Conservation (phyloP, 1,140 invertebrate genomes). For the Sipha flava region DNA sequence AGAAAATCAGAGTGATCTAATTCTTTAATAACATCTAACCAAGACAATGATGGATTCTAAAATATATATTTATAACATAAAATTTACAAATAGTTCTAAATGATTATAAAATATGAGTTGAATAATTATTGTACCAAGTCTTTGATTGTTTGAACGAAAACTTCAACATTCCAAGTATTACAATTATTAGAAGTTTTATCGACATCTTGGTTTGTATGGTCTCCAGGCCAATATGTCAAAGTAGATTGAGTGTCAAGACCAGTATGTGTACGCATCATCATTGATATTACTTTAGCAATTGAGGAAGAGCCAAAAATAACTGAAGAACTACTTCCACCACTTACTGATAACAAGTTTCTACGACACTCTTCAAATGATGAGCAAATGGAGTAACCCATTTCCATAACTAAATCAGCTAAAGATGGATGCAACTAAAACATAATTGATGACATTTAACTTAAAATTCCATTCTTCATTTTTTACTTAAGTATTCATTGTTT, state of each 20-base stretch:
- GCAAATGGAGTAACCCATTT: conserved; percentile 84
- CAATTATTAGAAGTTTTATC: conserved; percentile 40
- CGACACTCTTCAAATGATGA: conserved; percentile 80
- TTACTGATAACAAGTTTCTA: conserved; percentile 66
- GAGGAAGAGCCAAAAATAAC: conserved; percentile 50
- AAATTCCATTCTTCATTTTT: too few species aligned
- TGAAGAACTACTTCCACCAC: conserved; percentile 55
- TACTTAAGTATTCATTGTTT: too few species aligned
- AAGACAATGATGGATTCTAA: conserved; percentile 64
- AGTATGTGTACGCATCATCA: conserved; percentile 76
- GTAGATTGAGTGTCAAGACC: conserved; percentile 55
- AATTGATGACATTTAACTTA: too few species aligned
- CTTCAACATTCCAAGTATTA: conserved; percentile 84
- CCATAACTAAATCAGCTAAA: conserved; percentile 73
- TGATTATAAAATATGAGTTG: background rate
- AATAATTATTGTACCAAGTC: conserved; percentile 56
- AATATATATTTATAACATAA: conserved; percentile 34
- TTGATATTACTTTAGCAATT: conserved; percentile 72
- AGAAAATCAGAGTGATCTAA: conserved; percentile 84
- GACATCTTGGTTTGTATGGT: conserved; percentile 33
- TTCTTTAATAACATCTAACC: conserved; percentile 86
- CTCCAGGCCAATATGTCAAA: conserved; percentile 34
- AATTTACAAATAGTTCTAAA: background rate
- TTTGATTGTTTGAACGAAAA: conserved; percentile 82
- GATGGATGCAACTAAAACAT: conserved; percentile 53